A percentile compares a stretch with the other conserved stretches of the same genome.
Evolutionary conservation across 92 coral and sea anemone genomes (phyloP).

Genomic region (Desmophyllum pertusum): DNA sequence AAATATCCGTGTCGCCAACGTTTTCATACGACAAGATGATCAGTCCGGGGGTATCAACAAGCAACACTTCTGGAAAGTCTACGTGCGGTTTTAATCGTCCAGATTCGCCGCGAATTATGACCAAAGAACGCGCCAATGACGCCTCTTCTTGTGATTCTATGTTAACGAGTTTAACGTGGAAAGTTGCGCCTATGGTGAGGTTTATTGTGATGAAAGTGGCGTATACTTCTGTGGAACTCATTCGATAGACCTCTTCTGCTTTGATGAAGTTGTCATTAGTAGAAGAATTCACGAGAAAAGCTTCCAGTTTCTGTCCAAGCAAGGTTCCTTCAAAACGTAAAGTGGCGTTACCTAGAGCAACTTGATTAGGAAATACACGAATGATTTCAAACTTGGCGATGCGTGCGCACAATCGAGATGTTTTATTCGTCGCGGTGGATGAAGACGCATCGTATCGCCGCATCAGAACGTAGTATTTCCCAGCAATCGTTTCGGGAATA

Average conservation of each 20-base stretch:
- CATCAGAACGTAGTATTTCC: slow-evolving; percentile 64
- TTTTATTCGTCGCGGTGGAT: neutral
- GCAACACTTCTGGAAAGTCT: slow-evolving; percentile 58
- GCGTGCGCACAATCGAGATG: slow-evolving; percentile 63
- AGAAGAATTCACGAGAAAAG: slow-evolving; percentile 44
- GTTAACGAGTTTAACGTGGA: slow-evolving; percentile 52
- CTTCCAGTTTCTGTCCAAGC: slow-evolving; percentile 68
- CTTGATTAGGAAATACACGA: slow-evolving; percentile 57
- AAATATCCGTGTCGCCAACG: slow-evolving; percentile 70
- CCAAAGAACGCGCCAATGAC: slow-evolving; percentile 35
- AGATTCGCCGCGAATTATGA: slow-evolving; percentile 56
- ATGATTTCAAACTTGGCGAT: slow-evolving; percentile 78
- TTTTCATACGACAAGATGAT: slow-evolving; percentile 68
- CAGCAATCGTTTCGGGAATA: slow-evolving; percentile 56
- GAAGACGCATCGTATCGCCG: slow-evolving; percentile 44
- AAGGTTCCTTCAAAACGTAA: slow-evolving; percentile 74
- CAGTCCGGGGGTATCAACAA: slow-evolving; percentile 54
- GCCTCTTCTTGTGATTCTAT: slow-evolving; percentile 31
- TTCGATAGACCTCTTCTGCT: slow-evolving; percentile 62
- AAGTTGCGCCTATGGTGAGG: slow-evolving; percentile 48
- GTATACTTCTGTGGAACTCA: slow-evolving; percentile 71
- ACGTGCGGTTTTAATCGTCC: slow-evolving; percentile 61
- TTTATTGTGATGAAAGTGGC: slow-evolving; percentile 60
- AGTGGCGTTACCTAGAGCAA: slow-evolving; percentile 76
- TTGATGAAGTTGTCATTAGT: slow-evolving; percentile 23